A percentile compares a stretch with the other conserved stretches of the same genome.
phyloP scores from a whole-genome alignment of 2,888 invertebrate species.

The Sarcophaga rosellei region DNA sequence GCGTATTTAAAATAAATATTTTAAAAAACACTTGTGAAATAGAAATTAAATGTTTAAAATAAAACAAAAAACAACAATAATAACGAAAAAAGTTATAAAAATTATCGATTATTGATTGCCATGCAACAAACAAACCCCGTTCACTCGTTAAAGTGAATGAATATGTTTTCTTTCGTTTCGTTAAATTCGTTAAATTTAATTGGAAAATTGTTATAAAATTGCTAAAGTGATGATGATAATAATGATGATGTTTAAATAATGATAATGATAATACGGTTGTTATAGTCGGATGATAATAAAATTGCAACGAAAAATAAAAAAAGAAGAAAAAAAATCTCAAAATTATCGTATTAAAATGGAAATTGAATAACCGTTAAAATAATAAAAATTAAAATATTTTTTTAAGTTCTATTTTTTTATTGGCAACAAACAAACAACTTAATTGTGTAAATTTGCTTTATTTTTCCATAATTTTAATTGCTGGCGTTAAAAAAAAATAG shows the following conservation, averaged over 20 bases:
- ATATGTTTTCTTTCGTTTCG: neutral
- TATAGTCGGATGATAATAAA: slow-evolving; percentile 16
- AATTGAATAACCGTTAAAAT: slow-evolving; percentile 3
- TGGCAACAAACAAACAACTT: neutral
- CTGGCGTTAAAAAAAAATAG: slow-evolving; percentile 15
- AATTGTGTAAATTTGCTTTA: slow-evolving; percentile 50
- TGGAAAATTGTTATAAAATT: slow-evolving; percentile 42
- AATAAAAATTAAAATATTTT: neutral
- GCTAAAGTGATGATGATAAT: neutral
- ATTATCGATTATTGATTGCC: neutral
- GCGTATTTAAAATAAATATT: neutral
- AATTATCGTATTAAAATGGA: neutral
- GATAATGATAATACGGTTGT: neutral
- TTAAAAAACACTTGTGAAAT: neutral
- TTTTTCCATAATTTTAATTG: slow-evolving; percentile 37
- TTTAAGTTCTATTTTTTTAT: no score
- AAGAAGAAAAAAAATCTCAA: neutral
- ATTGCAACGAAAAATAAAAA: slow-evolving; percentile 23
- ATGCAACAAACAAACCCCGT: neutral
- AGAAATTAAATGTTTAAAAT: slow-evolving; percentile 1
- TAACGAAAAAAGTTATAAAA: neutral
- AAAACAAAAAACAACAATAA: slow-evolving; percentile 6
- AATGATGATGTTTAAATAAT: slow-evolving; percentile 16
- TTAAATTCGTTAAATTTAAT: slow-evolving; percentile 30
- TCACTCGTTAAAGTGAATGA: neutral